A percentile compares a stretch with the other conserved stretches of the same genome.
These are phyloP conservation scores for Carassius gibelio DNA, from an alignment of 2,113 vertebrate genomes.

Conservation along the genomic window DNA sequence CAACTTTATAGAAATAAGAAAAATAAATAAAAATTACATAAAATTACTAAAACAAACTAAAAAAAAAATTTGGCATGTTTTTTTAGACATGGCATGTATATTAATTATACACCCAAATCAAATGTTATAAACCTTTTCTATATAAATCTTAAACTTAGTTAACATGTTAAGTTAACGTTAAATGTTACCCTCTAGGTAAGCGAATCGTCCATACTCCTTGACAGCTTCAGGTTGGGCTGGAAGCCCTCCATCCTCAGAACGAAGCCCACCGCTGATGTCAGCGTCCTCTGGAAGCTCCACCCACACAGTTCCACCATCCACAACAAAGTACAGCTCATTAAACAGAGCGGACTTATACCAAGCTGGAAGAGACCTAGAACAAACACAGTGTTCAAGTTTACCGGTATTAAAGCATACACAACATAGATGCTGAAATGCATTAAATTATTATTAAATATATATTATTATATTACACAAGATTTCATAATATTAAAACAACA, in stretches of 20 bases:
- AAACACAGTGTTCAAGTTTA: conserved; percentile 6
- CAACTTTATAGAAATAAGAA: too few species aligned
- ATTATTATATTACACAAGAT: not conserved
- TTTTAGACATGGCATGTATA: too few species aligned
- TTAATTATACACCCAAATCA: not conserved
- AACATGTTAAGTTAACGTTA: not conserved
- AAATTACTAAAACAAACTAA: too few species aligned
- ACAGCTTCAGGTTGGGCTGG: conserved; percentile 80
- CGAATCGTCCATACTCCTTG: conserved; percentile 90
- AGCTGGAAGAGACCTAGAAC: conserved; percentile 84
- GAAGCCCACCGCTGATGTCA: conserved; percentile 74
- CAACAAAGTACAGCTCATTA: conserved; percentile 94
- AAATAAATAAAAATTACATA: too few species aligned
- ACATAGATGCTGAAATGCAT: not conserved
- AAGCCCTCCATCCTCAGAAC: conserved; percentile 70
- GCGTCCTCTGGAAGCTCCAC: conserved; percentile 82
- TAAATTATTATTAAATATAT: not conserved
- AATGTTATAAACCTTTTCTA: not conserved
- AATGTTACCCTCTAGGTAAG: conserved; percentile 90
- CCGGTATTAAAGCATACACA: not conserved
- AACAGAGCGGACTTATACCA: conserved; percentile 98
- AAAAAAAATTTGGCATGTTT: too few species aligned
- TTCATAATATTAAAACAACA: not conserved
- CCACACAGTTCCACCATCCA: conserved; percentile 93
- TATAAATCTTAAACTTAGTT: not conserved